A percentile compares a stretch with the other conserved stretches of the same genome.
phyloP scores from a whole-genome alignment of 2,797 vertebrate species.

The Morus bassanus region DNA sequence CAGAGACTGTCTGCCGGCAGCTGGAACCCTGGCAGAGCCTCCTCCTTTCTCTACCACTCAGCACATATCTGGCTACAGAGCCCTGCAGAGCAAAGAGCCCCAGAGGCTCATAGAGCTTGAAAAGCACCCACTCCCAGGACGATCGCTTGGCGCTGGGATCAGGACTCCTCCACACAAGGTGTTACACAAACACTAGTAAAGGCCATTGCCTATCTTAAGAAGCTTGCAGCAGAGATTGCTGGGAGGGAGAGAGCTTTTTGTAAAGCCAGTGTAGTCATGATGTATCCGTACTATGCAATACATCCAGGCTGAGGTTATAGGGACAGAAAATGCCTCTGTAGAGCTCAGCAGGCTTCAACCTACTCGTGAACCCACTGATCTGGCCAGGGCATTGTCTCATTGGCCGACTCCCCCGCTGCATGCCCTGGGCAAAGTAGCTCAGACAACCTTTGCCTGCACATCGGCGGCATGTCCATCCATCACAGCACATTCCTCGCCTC shows the following conservation, averaged over 20 bases:
- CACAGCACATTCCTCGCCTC: neutral
- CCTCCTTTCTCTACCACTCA: neutral
- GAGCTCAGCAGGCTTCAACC: neutral
- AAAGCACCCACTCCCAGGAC: neutral
- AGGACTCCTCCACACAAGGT: neutral
- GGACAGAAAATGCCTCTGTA: neutral
- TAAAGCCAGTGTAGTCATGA: neutral
- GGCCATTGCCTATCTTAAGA: fast-evolving
- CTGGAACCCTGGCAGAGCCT: neutral
- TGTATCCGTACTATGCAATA: neutral
- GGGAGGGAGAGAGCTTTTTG: neutral
- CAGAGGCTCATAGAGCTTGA: neutral
- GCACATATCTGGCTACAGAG: neutral
- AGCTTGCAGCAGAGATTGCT: neutral
- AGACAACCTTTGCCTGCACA: neutral
- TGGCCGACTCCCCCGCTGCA: neutral
- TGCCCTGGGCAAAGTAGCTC: neutral
- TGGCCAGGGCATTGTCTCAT: neutral
- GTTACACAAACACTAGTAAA: neutral
- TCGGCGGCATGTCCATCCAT: neutral
- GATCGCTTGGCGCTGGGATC: neutral
- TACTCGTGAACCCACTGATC: neutral
- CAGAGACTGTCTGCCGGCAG: neutral
- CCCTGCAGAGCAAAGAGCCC: neutral
- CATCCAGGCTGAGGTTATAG: neutral